phyloP scores from a whole-genome alignment of 2,113 vertebrate species.

The Butastur rufipennis region DNA sequence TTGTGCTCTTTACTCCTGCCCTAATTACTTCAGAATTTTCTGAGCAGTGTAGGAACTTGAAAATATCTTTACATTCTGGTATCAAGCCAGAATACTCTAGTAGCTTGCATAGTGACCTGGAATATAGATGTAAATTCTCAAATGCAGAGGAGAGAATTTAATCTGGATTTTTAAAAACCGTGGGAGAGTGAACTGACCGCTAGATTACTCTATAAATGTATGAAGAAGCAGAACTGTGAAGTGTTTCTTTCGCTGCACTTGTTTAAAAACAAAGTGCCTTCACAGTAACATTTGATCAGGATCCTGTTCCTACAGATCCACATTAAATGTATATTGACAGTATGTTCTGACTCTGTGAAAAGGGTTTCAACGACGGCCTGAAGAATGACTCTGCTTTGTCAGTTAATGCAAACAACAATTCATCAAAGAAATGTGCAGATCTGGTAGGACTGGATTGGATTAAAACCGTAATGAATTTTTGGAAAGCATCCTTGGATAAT shows the following conservation, averaged over 20 bases:
- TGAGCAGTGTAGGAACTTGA: background rate
- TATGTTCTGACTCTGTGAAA: background rate
- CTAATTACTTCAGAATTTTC: conserved; percentile 23
- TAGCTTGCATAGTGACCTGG: background rate
- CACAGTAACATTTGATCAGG: background rate
- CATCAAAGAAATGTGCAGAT: conserved; percentile 56
- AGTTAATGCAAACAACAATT: conserved; percentile 65
- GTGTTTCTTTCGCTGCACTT: background rate
- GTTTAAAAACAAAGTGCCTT: background rate
- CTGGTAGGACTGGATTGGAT: conserved; percentile 57
- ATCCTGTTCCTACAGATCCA: background rate
- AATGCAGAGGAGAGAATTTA: background rate
- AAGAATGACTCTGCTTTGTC: conserved; percentile 52
- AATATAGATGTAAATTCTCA: background rate
- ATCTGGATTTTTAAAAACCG: background rate
- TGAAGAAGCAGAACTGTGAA: background rate
- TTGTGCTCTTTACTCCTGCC: background rate
- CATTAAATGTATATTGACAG: background rate
- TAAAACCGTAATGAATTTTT: conserved; percentile 49
- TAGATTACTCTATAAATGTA: background rate
- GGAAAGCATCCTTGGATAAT: conserved; percentile 1
- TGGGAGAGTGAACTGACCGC: background rate
- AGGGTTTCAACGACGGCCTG: background rate
- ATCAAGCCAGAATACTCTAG: background rate
- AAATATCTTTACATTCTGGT: background rate